Base-by-base conservation (phyloP, 1,140 invertebrate species). In the Zaprionus camerounensis region DNA sequence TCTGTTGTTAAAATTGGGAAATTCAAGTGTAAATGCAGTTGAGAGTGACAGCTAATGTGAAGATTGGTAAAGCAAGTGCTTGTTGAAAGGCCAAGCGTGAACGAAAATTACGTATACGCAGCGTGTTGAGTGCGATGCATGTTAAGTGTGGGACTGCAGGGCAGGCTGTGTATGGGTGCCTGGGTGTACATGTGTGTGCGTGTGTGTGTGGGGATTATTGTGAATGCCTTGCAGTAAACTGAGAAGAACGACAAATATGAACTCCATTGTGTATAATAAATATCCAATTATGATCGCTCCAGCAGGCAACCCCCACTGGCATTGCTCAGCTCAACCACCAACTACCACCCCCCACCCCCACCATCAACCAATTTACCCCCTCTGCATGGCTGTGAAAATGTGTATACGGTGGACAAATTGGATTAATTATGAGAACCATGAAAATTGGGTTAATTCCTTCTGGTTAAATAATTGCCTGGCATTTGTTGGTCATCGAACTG, bases 371-470 rank as follows among this genome's bases (percentile, higher is more conserved):
- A 13, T 7, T 0, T 12, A 36, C 3, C 34, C 36, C 12, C 1
- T n/a, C 20, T 36, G 26, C 55, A 1, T 64, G 28, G 26, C 11
- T 49, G 61, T 78, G 75, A 46, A 46, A 17, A 46, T 46, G 31
- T 34, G n/a, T 17, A 17, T 46, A 46, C 41, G 41, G 7, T 66
- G 57, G 71, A 70, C 81, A 90, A 90, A 88, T 88, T 88, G 84
- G 81, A 88, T 88, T 88, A 88, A 88, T 88, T 84, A 90, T 88
- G 85, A 70, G 17, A 90, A 88, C 85, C 84, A 88, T 81, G 78
- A 87, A 87, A 87, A 87, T 88, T 86, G 86, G 84, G 84, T 87
- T 87, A 87, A 88, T 79, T 76, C 84, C 74, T 79, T 87, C 70
- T 79, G 75, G 75, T 88, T 88, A 90, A 79, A 90, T 81, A 87